These are phyloP conservation scores for Pipistrellus pipistrellus DNA, from an alignment of 2,797 vertebrate species.

Conservation along the genomic window DNA sequence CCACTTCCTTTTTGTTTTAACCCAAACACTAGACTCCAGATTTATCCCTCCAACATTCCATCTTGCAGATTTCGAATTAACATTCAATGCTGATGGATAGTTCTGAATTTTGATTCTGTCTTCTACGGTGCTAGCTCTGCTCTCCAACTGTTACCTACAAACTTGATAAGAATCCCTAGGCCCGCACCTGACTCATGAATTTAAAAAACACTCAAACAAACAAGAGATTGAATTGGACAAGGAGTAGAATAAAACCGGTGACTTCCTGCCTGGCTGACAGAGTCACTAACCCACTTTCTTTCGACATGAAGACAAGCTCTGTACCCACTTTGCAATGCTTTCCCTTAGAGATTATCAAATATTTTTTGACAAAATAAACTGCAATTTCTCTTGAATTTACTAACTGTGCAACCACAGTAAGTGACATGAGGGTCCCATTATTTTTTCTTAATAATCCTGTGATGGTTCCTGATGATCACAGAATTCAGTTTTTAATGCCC, in stretches of 20 bases:
- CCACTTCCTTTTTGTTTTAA: constrained; percentile 67
- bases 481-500: not conserved
- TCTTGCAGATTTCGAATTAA: constrained; percentile 81
- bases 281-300: constrained; percentile 47
- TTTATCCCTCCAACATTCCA: constrained; percentile 74
- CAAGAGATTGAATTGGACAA: constrained; percentile 31
- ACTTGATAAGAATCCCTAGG: constrained; percentile 65
- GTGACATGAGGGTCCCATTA: not conserved
- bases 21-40: constrained; percentile 73
- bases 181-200: constrained; percentile 60
- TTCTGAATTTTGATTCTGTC: constrained; percentile 75
- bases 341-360: not conserved
- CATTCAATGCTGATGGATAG: constrained; percentile 73
- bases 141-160: constrained; percentile 76
- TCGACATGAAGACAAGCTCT: constrained; percentile 27
- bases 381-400: constrained; percentile 36
- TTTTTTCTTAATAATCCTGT: constrained; percentile 32
- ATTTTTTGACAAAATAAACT: constrained; percentile 60
- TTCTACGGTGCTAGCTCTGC: constrained; percentile 65
- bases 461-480: not conserved
- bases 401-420: constrained; percentile 37
- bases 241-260: constrained; percentile 10
- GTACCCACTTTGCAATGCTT: not conserved
- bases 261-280: constrained; percentile 47
- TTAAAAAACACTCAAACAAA: constrained; percentile 70